These are phyloP conservation scores for Patella depressa DNA, from an alignment of 2,888 invertebrate genomes.

Conservation along the genomic window DNA sequence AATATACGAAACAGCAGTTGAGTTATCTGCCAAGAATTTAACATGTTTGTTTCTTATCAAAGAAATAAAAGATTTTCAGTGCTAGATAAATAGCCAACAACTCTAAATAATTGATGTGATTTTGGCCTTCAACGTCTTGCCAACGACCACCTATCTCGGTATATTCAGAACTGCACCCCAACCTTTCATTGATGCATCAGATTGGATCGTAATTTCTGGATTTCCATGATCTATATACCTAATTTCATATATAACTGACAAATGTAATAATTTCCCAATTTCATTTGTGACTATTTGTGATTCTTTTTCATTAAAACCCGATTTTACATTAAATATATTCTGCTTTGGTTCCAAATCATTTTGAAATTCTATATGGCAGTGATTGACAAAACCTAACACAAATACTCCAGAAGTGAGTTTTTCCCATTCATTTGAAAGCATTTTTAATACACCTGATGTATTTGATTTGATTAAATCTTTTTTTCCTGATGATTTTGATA, in stretches of 20 bases:
- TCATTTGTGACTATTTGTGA: too few relatives aligned
- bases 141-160: neutral
- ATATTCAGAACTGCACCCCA: neutral
- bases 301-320: too few relatives aligned
- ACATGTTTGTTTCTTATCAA: neutral
- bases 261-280: too few relatives aligned
- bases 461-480: too few relatives aligned
- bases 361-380: too few relatives aligned
- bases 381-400: too few relatives aligned
- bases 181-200: neutral
- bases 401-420: too few relatives aligned
- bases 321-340: too few relatives aligned
- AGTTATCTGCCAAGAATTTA: neutral
- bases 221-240: neutral
- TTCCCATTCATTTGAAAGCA: too few relatives aligned
- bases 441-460: too few relatives aligned
- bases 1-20: neutral
- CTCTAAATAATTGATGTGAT: slow-evolving; percentile 2
- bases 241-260: neutral
- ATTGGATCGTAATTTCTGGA: neutral
- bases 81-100: slow-evolving; percentile 1
- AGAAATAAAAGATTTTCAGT: neutral
- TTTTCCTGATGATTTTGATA: too few relatives aligned
- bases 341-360: too few relatives aligned
- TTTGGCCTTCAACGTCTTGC: neutral